Evolutionary conservation across 2,113 vertebrate species (phyloP), one percentile per base, ranked within the genome.

Genomic region (Gnathonemus longibarbis): DNA sequence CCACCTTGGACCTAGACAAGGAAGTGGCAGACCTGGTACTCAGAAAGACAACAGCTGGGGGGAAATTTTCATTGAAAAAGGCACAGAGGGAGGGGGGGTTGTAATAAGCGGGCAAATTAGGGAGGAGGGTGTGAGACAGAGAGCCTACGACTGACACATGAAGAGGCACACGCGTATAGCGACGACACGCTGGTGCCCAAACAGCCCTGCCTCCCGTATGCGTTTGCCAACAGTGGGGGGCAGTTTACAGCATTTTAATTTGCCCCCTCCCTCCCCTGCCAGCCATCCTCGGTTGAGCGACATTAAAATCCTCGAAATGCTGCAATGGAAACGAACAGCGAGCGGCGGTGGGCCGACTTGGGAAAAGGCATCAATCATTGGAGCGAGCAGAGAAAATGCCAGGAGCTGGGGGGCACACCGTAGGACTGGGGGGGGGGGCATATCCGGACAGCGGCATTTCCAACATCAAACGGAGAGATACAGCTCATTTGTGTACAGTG

Each of bases 401-500:
- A 77, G 17, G 24, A 90, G 53, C 17, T 62, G 39, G 83, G 80
- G 52, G 86, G 83, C 89, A 89, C 88, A 90, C 89, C 42, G 24
- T 88, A 58, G 45, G 56, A 66, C 10, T 13, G 45, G 19, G 46
- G 35, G 35, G 77, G 24, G 5, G n/a, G 19, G 27, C 49, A n/a
- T 89, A 74, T 31, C 1, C 31, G 42, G 42, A 58, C 86, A 86
- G 87, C 90, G 84, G 88, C 90, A 92, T 91, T 92, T 92, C 90
- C 85, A 52, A 27, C 87, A 85, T 66, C 88, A 90, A 70, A 53
- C 88, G 15, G 90, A 94, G 53, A 87, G 88, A 93, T 92, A 90
- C 90, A 17, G 88, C 90, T 91, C 53, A 49, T 94, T 93, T 94
- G 91, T 88, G 92, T 93, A 93, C 91, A 94, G 94, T 93, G 91